phyloP scores from a whole-genome alignment of 2,113 vertebrate species.

The Ophiodon elongatus region DNA sequence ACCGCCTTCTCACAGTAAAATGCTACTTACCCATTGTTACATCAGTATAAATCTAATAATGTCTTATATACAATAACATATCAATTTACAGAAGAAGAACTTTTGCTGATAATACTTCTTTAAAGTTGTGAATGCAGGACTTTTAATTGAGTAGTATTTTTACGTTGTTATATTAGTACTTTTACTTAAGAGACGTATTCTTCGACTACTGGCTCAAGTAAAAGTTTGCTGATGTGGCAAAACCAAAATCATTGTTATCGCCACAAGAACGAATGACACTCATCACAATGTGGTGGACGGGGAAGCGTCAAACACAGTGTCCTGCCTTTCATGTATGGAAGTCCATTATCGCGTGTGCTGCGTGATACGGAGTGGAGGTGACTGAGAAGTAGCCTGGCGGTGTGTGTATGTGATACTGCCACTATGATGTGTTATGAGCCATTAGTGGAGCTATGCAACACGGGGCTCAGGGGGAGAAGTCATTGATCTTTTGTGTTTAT shows the following conservation, averaged over 20 bases:
- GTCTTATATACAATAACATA: not conserved
- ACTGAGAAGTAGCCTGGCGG: constrained; percentile 30
- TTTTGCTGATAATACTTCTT: not conserved
- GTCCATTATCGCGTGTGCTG: constrained; percentile 31
- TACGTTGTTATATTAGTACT: not conserved
- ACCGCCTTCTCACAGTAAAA: not conserved
- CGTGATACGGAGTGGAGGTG: constrained; percentile 31
- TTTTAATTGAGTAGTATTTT: not conserved
- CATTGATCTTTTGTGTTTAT: constrained; percentile 47
- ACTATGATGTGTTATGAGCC: constrained; percentile 56
- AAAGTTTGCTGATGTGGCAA: constrained; percentile 11
- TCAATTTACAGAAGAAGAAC: not conserved
- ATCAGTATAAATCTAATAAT: not conserved
- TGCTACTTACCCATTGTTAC: not conserved
- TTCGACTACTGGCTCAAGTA: not conserved
- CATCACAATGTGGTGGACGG: constrained; percentile 29
- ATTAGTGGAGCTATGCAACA: constrained; percentile 49
- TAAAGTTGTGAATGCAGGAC: constrained; percentile 4
- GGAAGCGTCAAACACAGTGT: constrained; percentile 8
- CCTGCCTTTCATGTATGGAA: constrained; percentile 23
- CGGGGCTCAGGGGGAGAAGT: constrained; percentile 3
- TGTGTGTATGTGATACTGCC: constrained; percentile 20
- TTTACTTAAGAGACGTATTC: not conserved
- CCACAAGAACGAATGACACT: constrained; percentile 32
- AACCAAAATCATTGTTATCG: constrained; percentile 5